A percentile compares a stretch with the other conserved stretches of the same genome.
These are phyloP conservation scores for Scomberomorus guttatus DNA, from an alignment of 2,797 vertebrate species.

Conservation along the genomic window DNA sequence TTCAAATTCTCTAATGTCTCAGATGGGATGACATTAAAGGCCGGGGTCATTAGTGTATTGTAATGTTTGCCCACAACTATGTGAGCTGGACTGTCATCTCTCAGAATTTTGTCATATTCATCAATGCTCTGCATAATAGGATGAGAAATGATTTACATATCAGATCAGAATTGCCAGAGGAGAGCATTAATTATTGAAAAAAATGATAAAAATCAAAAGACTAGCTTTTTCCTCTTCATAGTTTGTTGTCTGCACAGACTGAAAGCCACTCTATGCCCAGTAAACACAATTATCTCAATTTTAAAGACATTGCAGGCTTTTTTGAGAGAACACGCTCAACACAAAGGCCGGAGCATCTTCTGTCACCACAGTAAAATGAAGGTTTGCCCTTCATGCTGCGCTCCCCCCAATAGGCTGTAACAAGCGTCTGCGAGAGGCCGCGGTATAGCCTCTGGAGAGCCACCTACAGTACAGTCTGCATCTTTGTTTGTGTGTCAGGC, in stretches of 20 bases:
- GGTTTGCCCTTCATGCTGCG: slow-evolving; percentile 51
- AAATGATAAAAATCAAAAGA: slow-evolving; percentile 83
- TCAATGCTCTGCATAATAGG: slow-evolving; percentile 77
- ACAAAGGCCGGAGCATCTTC: slow-evolving; percentile 62
- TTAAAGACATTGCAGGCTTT: slow-evolving; percentile 70
- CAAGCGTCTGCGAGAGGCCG: slow-evolving; percentile 37
- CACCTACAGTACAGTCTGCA: slow-evolving; percentile 40
- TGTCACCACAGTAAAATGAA: slow-evolving; percentile 57
- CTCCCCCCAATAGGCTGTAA: slow-evolving; percentile 55
- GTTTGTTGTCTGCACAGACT: slow-evolving; percentile 82
- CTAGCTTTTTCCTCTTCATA: slow-evolving; percentile 52
- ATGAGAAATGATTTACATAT: slow-evolving; percentile 85
- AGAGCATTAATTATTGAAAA: slow-evolving; percentile 86
- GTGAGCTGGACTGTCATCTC: slow-evolving; percentile 78
- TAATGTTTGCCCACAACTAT: slow-evolving; percentile 69
- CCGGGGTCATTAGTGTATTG: slow-evolving; percentile 80
- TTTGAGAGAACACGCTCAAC: slow-evolving; percentile 41
- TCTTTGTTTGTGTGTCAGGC: slow-evolving; percentile 59
- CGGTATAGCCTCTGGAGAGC: slow-evolving; percentile 50
- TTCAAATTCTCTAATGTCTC: slow-evolving; percentile 86
- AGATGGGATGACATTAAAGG: slow-evolving; percentile 77
- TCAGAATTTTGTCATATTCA: slow-evolving; percentile 80
- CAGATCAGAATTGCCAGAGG: slow-evolving; percentile 82
- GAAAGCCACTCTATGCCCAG: slow-evolving; percentile 69
- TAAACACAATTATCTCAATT: slow-evolving; percentile 89